phyloP scores from a whole-genome alignment of 1,140 invertebrate genomes.

The Drosophila erecta region DNA sequence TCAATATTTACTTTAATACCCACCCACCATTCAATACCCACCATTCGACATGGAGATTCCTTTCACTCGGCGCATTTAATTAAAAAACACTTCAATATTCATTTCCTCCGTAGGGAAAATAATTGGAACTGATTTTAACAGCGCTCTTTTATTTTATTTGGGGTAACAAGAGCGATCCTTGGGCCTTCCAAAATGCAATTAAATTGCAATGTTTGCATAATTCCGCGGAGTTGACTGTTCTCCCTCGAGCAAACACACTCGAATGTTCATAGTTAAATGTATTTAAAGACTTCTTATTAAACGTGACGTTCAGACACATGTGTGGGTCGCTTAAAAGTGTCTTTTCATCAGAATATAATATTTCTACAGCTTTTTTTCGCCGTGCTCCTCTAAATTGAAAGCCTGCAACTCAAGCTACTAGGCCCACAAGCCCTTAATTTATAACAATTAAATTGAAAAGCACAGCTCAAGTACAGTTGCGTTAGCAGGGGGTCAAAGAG shows the following conservation, averaged over 20 bases:
- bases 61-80: conserved; percentile 19
- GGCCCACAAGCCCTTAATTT: not conserved
- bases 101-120: conserved; percentile 11
- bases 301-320: too few relatives aligned
- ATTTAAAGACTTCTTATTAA: not conserved
- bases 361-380: too few relatives aligned
- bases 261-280: conserved; percentile 29
- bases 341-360: too few relatives aligned
- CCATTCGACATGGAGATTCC: not conserved
- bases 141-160: conserved; percentile 16
- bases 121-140: conserved; percentile 37
- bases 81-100: conserved; percentile 29
- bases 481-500: conserved; percentile 53
- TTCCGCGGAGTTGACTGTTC: conserved; percentile 7
- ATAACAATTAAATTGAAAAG: conserved; percentile 18
- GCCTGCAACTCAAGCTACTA: not conserved
- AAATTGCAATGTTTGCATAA: conserved; percentile 4
- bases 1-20: conserved; percentile 10
- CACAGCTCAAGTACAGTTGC: conserved; percentile 25
- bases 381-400: not conserved
- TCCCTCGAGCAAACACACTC: conserved; percentile 26
- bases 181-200: not conserved
- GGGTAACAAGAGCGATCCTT: conserved; percentile 1
- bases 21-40: not conserved
- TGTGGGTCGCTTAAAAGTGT: too few relatives aligned